A percentile compares a stretch with the other conserved stretches of the same genome.
Evolutionary conservation across 2,113 vertebrate species (phyloP).

Genomic region (Poecilia latipinna): DNA sequence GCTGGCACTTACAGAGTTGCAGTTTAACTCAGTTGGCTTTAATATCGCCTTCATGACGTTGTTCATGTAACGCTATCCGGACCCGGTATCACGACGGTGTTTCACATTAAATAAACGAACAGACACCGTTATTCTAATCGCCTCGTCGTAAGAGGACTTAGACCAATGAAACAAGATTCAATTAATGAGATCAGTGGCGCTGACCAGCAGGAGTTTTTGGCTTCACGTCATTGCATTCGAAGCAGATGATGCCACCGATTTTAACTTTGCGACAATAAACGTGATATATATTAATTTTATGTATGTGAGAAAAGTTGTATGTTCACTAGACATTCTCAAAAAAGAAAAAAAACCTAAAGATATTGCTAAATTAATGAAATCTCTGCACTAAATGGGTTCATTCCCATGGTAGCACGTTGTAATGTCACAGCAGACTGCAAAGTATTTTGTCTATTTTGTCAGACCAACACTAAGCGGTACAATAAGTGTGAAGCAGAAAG

Average conservation of each 20-base stretch:
- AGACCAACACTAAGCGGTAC: no score
- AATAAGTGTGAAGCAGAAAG: no score
- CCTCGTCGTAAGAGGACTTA: not conserved
- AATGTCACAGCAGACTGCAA: no score
- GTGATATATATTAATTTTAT: not conserved
- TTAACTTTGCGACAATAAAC: not conserved
- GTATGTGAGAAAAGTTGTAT: no score
- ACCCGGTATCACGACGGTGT: not conserved
- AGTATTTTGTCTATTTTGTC: no score
- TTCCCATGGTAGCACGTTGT: no score
- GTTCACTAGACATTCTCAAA: no score
- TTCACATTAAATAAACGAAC: not conserved
- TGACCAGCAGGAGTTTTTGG: not conserved
- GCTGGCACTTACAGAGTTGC: constrained; percentile 33
- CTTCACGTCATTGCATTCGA: not conserved
- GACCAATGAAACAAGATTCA: not conserved
- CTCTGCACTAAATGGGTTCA: no score
- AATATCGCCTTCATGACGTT: constrained; percentile 12
- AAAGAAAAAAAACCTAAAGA: no score
- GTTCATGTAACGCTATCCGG: constrained; percentile 2
- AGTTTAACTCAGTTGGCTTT: constrained; percentile 31
- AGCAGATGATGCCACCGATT: not conserved
- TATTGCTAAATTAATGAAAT: no score
- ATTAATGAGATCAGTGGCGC: not conserved
- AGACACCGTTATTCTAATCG: not conserved